phyloP scores from a whole-genome alignment of 2,113 vertebrate genomes.

The Echinops telfairi region DNA sequence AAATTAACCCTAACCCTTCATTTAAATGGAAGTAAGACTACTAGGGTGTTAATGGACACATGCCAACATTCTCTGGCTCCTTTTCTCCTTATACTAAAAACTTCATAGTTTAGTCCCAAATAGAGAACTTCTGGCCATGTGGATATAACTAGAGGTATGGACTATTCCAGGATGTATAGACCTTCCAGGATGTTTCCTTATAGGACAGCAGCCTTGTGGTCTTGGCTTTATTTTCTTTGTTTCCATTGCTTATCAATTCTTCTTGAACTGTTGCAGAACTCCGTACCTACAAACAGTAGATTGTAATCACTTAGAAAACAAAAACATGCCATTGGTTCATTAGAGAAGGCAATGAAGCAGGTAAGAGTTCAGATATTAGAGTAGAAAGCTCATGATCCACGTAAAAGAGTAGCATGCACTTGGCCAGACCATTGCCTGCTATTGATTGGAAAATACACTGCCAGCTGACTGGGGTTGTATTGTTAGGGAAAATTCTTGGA shows the following conservation, averaged over 20 bases:
- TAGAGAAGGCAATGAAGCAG: neutral
- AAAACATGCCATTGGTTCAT: neutral
- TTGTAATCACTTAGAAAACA: neutral
- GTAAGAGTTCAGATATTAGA: neutral
- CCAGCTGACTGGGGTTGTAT: neutral
- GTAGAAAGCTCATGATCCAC: neutral
- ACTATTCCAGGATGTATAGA: too few relatives aligned
- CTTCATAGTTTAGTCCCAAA: neutral
- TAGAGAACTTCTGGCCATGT: neutral
- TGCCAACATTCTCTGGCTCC: neutral
- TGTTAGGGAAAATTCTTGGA: neutral
- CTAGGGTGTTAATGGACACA: too few relatives aligned
- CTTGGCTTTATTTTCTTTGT: neutral
- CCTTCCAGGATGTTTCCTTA: neutral
- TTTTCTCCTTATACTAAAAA: neutral
- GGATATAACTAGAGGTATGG: neutral
- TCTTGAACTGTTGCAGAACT: neutral
- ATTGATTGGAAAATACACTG: neutral
- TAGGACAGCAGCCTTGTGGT: neutral
- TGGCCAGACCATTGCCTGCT: neutral
- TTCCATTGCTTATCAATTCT: neutral
- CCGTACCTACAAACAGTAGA: neutral
- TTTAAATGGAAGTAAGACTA: neutral
- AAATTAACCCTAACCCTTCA: neutral
- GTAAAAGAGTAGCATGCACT: neutral